Base-by-base conservation (phyloP, 2,797 vertebrate genomes). In the Tolypeutes matacus region DNA sequence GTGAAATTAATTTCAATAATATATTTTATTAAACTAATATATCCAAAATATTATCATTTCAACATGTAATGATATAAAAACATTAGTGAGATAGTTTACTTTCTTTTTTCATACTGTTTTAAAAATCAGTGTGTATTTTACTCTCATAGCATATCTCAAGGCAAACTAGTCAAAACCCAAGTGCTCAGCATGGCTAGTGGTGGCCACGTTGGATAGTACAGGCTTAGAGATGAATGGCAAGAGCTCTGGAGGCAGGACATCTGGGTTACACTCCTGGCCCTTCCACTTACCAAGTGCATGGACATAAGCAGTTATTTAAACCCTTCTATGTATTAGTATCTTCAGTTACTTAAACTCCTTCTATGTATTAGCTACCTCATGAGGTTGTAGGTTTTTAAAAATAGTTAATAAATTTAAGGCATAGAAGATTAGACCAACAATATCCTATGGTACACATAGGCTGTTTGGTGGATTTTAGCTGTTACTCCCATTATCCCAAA, bases 31-130 rank as follows among this genome's bases (percentile, higher is more conserved):
- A 58, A 89, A 83, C 46, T 31, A 80, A 42, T 29, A 39, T 53
- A 73, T 77, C 73, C 36, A 92, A 87, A 89, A 69, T 64, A 76
- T 21, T 73, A 92, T 91, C 21, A 65, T 91, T 81, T 91, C n/a
- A 89, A 70, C n/a, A 36, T 72, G 13, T 91, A 76, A 81, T 46
- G 17, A 91, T 77, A 58, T 58, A 72, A 60, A 70, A 34, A 73
- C 20, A n/a, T 27, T 69, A 81, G 29, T n/a, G 12, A 69, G 62
- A 21, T 73, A 39, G 53, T 86, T 93, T 78, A 89, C 4, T 4
- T 60, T 90, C 58, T 70, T 77, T 86, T 92, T 73, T 86, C 51
- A 62, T 42, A 60, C 13, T 12, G 89, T 69, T 92, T 95, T 36
- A 75, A 80, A 96, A 95, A 67, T 36, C 23, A 25, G 27, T 69